Base-by-base conservation (phyloP, 2,113 vertebrate species). In the Alces alces region DNA sequence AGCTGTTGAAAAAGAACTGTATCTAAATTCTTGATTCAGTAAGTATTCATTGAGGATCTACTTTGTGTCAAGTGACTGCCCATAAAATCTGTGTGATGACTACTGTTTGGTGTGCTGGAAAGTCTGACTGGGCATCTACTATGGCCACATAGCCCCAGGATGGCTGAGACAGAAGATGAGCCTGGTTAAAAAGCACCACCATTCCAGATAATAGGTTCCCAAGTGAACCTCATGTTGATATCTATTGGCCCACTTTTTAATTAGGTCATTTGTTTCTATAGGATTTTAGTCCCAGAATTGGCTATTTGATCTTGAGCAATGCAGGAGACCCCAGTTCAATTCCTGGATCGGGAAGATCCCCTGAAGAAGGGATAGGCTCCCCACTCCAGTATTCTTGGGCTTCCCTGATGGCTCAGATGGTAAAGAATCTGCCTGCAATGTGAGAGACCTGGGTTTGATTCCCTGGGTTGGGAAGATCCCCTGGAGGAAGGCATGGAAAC, bases 231-330 rank as follows among this genome's bases (percentile, higher is more conserved):
- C 27, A 14, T 7, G 28, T 7, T 78, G 16, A 36, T 13, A 4
- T 19, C 55, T 45, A 13, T 43, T 85, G 47, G 21, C 33, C 21
- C 36, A 45, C 54, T 57, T 70, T 55, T 23, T 27, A 78, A 82
- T 54, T 3, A 50, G 12, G 16, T 83, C 21, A 23, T 14, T 92
- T 39, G 58, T 64, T 50, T 89, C 47, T 6, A 27, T 17, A 88
- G 36, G 64, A 6, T 55, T 57, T 86, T 45, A 36, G 84, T 78
- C 15, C 93, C 79, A 88, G 61, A 78, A 70, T 73, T 96, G 39
- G 61, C 21, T 33, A 5, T 27, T 57, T 83, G 86, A 78, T 55
- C 66, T 80, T 36, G 39, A 47, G 3, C 13, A 25, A 73, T 73
- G 10, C 66, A 39, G 36, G 21, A 73, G 36, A 39, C 21, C n/a